phyloP scores from a whole-genome alignment of 2,113 vertebrate genomes.

The Halichoeres trimaculatus region DNA sequence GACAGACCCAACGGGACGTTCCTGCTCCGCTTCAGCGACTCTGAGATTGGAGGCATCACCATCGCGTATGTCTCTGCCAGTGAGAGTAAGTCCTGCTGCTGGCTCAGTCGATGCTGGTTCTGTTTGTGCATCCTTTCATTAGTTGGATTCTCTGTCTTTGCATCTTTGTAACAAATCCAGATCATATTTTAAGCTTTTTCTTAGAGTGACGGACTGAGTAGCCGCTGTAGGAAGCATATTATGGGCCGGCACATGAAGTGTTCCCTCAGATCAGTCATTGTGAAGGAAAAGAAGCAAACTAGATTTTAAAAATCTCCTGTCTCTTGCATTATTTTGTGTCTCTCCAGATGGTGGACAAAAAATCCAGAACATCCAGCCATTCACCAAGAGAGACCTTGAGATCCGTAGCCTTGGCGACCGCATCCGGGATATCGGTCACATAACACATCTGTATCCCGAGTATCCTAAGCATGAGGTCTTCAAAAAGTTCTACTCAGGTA shows the following conservation, averaged over 20 bases:
- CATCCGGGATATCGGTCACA: constrained; percentile 89
- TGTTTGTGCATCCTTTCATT: not conserved
- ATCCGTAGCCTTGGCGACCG: constrained; percentile 92
- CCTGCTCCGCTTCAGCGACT: constrained; percentile 97
- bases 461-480: constrained; percentile 89
- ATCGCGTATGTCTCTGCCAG: constrained; percentile 89
- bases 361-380: constrained; percentile 96
- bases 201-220: not conserved
- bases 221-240: not conserved
- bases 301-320: not conserved
- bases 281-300: not conserved
- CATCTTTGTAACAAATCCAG: not conserved
- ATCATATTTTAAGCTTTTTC: not conserved
- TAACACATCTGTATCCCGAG: constrained; percentile 88
- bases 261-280: not conserved
- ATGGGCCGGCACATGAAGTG: not conserved
- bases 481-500: constrained; percentile 91
- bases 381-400: constrained; percentile 92
- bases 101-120: not conserved
- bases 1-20: constrained; percentile 89
- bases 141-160: not conserved
- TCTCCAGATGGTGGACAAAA: constrained; percentile 84
- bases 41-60: constrained; percentile 96
- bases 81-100: constrained; percentile 70
- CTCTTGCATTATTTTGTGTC: constrained; percentile 7